A percentile compares a stretch with the other conserved stretches of the same genome.
Conservation (phyloP, 2,888 invertebrate species). For the Cosmorhoe ocellata region DNA sequence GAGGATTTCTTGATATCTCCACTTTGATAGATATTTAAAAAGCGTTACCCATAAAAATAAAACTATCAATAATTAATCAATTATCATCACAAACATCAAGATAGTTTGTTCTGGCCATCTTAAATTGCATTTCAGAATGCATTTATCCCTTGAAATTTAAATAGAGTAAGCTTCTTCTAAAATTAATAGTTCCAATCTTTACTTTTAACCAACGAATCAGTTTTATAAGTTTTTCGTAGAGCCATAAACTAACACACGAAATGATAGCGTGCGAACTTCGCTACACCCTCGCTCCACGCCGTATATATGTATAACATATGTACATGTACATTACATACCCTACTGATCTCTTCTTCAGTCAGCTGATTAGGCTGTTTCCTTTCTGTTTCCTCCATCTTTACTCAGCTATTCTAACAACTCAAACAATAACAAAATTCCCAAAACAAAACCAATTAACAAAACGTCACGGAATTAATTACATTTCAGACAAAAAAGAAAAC, state of each 20-base stretch:
- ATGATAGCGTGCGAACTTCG: slow-evolving; percentile 14
- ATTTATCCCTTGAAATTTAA: no score
- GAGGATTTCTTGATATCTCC: no score
- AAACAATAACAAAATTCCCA: slow-evolving; percentile 26
- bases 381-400: slow-evolving; percentile 56
- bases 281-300: no score
- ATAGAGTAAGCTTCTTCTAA: no score
- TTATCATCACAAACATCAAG: no score
- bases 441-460: slow-evolving; percentile 36
- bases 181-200: neutral
- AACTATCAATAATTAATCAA: no score
- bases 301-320: no score
- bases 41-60: no score
- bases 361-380: slow-evolving; percentile 57
- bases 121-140: no score
- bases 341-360: slow-evolving; percentile 73
- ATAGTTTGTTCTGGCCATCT: no score
- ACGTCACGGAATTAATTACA: slow-evolving; percentile 42
- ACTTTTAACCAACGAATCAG: neutral
- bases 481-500: slow-evolving; percentile 38
- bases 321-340: slow-evolving; percentile 54
- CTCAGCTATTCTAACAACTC: slow-evolving; percentile 7
- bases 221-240: neutral
- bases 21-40: no score
- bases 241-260: slow-evolving; percentile 13